These are phyloP conservation scores for Forbesichthys agassizii DNA, from an alignment of 2,113 vertebrate genomes.

Conservation along the genomic window DNA sequence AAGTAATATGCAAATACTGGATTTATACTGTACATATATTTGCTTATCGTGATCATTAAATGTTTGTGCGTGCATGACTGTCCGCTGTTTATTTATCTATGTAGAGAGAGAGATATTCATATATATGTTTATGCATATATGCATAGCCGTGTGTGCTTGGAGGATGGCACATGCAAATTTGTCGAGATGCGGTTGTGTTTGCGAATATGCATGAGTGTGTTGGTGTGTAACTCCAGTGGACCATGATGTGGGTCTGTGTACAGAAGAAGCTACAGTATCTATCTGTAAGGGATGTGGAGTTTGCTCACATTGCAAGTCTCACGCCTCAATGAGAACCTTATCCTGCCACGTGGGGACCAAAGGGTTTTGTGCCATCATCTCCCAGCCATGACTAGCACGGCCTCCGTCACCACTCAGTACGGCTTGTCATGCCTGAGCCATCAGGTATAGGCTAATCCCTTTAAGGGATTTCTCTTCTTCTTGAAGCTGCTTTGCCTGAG, in stretches of 20 bases:
- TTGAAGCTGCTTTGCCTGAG: constrained; percentile 30
- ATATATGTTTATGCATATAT: not conserved
- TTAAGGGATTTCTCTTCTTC: constrained; percentile 35
- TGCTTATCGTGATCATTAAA: not conserved
- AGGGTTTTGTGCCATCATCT: constrained; percentile 44
- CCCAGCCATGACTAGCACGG: constrained; percentile 38
- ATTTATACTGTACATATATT: not conserved
- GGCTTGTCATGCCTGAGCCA: constrained; percentile 33
- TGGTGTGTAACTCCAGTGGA: not conserved
- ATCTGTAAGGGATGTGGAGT: not conserved
- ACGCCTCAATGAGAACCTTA: constrained; percentile 23
- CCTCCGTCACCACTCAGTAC: constrained; percentile 18
- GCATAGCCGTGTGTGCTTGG: not conserved
- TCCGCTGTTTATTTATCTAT: not conserved
- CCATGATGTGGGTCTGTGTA: not conserved
- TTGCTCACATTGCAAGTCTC: constrained; percentile 16
- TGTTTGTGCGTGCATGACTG: not conserved
- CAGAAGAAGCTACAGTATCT: too few relatives aligned
- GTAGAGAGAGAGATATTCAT: not conserved
- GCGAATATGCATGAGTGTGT: not conserved
- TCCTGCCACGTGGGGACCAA: constrained; percentile 4
- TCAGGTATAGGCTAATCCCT: constrained; percentile 39
- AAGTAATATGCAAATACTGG: not conserved
- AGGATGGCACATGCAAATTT: not conserved
- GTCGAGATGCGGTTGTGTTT: not conserved